Evolutionary conservation across 2,113 vertebrate species (phyloP).

Genomic region (Poeciliopsis prolifica): DNA sequence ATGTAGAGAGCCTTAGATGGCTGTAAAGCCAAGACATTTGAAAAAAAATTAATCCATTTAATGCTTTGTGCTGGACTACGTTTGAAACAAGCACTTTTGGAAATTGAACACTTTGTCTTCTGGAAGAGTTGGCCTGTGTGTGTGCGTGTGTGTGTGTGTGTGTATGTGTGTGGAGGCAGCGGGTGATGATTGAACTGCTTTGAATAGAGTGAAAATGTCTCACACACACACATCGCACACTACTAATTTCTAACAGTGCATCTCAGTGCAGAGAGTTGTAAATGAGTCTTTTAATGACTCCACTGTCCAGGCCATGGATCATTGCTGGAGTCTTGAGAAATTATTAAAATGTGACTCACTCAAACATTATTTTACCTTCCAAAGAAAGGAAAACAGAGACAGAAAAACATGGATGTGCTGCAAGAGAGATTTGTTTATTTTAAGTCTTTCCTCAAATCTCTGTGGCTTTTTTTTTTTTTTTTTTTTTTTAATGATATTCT

Average conservation of each 20-base stretch:
- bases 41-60: constrained; percentile 41
- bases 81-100: constrained; percentile 56
- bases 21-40: constrained; percentile 39
- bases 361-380: neutral
- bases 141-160: neutral
- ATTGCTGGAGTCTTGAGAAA: constrained; percentile 33
- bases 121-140: constrained; percentile 16
- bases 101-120: constrained; percentile 62
- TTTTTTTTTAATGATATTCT: neutral
- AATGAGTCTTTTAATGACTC: constrained; percentile 47
- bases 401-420: neutral
- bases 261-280: constrained; percentile 20
- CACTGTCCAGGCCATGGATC: constrained; percentile 8
- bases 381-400: neutral
- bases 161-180: neutral
- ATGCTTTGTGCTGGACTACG: constrained; percentile 55
- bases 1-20: constrained; percentile 14
- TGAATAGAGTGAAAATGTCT: constrained; percentile 34
- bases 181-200: constrained; percentile 33
- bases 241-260: constrained; percentile 14
- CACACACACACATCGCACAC: constrained; percentile 25
- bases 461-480: neutral
- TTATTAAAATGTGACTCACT: constrained; percentile 23
- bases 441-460: neutral
- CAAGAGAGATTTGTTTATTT: constrained; percentile 1